Conservation (phyloP, 2,797 vertebrate species). For the Xenops minutus region DNA sequence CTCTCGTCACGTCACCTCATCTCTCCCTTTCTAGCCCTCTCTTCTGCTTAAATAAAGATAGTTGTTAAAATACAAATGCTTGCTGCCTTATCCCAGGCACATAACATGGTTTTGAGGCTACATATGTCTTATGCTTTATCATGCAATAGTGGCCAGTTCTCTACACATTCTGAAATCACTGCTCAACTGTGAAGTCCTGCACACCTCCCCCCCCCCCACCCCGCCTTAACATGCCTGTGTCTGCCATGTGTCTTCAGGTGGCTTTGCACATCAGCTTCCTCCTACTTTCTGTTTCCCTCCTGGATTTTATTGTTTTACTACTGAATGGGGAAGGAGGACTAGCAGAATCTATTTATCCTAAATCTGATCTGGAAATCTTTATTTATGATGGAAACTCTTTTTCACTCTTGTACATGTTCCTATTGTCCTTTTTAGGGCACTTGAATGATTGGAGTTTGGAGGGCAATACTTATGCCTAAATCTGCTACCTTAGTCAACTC, state of each 20-base stretch:
- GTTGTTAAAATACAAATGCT: neutral
- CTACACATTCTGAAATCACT: neutral
- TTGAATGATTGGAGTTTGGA: neutral
- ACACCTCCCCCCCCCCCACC: neutral
- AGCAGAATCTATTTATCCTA: neutral
- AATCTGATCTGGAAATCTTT: neutral
- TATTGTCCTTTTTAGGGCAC: neutral
- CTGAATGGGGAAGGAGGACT: neutral
- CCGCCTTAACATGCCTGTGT: neutral
- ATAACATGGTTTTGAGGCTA: neutral
- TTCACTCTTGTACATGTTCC: rapidly evolving
- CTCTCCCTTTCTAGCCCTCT: neutral
- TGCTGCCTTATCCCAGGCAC: neutral
- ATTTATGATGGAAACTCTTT: neutral
- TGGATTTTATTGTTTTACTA: neutral
- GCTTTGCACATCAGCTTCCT: neutral
- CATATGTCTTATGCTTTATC: neutral
- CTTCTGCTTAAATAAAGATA: neutral
- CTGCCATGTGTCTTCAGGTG: neutral
- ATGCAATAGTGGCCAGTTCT: neutral
- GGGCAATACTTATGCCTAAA: neutral
- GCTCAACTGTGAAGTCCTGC: neutral
- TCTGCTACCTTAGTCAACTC: neutral
- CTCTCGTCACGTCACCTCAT: neutral
- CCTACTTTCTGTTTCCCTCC: neutral